Evolutionary conservation across 1,140 invertebrate species (phyloP).

Genomic region (Macrocentrus cingulum): DNA sequence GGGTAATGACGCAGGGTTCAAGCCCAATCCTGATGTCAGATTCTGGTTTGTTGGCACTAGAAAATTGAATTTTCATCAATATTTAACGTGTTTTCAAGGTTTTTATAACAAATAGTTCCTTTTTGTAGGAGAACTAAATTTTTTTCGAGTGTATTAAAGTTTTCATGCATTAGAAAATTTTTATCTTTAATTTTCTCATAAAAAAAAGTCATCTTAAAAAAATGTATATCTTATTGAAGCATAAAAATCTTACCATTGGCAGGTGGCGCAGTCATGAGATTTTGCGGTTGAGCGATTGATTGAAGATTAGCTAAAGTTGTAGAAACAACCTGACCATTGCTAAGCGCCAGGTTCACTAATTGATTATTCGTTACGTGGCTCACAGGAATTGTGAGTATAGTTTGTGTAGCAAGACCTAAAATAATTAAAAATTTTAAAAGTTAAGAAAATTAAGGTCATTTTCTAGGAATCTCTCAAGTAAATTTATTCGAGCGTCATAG

Average conservation of each 20-base stretch:
- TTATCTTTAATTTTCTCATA: neutral
- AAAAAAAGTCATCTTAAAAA: neutral
- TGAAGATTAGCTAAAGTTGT: slow-evolving; percentile 81
- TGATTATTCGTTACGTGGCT: slow-evolving; percentile 80
- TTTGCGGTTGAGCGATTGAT: slow-evolving; percentile 73
- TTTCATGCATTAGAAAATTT: no score
- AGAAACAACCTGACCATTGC: slow-evolving; percentile 81
- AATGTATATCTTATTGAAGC: neutral
- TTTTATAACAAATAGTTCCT: no score
- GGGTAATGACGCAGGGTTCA: slow-evolving; percentile 67
- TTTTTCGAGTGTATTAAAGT: no score
- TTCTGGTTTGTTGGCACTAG: slow-evolving; percentile 58
- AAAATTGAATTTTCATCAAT: neutral
- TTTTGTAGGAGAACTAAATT: no score
- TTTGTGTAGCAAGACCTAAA: slow-evolving; percentile 87
- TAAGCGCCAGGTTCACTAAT: slow-evolving; percentile 77
- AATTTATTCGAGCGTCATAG: slow-evolving; percentile 56
- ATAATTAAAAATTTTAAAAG: slow-evolving; percentile 26
- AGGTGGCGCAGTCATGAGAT: slow-evolving; percentile 63
- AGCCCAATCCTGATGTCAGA: slow-evolving; percentile 53
- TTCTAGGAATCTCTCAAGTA: no score
- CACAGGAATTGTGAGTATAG: slow-evolving; percentile 90
- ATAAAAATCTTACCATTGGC: slow-evolving; percentile 51
- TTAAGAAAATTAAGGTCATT: neutral
- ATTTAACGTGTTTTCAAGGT: neutral